Evolutionary conservation across 35 echinoderm and acorn worm genomes (phyloP), one percentile per base, ranked within the genome.

Genomic region (Lytechinus pictus): DNA sequence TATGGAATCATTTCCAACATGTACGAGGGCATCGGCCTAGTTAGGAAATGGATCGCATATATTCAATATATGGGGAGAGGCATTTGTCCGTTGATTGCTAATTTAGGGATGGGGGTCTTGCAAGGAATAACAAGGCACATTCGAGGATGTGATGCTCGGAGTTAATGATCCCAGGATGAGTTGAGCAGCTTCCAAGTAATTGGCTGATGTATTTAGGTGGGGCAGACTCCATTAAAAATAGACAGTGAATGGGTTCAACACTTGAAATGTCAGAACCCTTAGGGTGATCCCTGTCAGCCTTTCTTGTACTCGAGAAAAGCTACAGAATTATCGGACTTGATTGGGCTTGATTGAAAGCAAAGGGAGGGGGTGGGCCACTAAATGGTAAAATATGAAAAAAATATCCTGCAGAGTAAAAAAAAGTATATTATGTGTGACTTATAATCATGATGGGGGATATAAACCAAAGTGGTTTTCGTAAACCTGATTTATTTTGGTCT

Each of bases 221-320:
- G 66, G 66, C 66, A 79, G 66, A 79, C 66, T 24, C 66, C 66
- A 79, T 79, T 79, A 79, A 79, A 79, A 79, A 79, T 79, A 79
- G 66, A 79, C 66, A 79, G 66, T n/a, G 66, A 79, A 79, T 79
- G 66, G 33, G 19, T 79, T 79, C 21, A 79, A 79, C 66, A 79
- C 66, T 79, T 79, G 66, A 79, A 79, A 79, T 79, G 66, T 79
- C 66, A 79, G 3, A 79, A 14, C 66, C 66, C 66, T n/a, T 3
- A 79, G 66, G 66, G 16, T 79, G 66, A 79, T 79, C 66, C 19
- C 66, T 79, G 66, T 79, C 66, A 79, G 6, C 66, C 66, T 24
- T 79, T 79, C 21, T 24, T 79, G n/a, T 79, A 24, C 66, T 24
- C n/a, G 4, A 24, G 66, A 24, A 16, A 79, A 19, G 56, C 56